Conservation (phyloP, 2,113 vertebrate species). For the Glaucomys volans region DNA sequence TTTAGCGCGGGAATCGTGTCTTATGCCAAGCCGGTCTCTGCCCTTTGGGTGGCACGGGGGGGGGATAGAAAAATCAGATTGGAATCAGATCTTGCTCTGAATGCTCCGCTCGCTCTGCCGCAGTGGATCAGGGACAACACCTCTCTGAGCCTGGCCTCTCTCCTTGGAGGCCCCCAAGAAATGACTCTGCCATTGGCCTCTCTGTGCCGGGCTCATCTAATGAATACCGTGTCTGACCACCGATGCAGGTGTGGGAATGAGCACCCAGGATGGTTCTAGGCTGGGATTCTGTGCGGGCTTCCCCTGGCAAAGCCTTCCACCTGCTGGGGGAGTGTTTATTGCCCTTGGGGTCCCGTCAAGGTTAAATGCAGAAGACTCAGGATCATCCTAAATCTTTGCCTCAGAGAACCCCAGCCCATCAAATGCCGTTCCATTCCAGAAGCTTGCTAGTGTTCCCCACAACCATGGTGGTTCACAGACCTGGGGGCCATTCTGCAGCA, state of each 20-base stretch:
- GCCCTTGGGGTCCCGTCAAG: conserved; percentile 34
- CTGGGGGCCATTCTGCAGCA: neutral
- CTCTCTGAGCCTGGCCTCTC: neutral
- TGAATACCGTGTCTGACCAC: neutral
- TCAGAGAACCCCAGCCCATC: neutral
- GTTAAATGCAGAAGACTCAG: conserved; percentile 12
- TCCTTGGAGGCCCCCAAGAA: neutral
- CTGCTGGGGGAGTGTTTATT: neutral
- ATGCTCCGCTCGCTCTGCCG: neutral
- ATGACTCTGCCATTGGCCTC: neutral
- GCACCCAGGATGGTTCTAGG: no score
- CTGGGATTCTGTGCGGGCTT: neutral
- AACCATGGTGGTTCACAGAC: neutral
- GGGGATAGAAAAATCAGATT: neutral
- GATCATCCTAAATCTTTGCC: neutral
- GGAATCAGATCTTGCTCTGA: neutral
- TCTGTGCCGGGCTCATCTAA: neutral
- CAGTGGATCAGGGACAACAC: neutral
- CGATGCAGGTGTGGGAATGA: rapidly evolving
- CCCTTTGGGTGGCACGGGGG: no score
- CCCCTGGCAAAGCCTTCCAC: neutral
- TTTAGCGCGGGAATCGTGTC: neutral
- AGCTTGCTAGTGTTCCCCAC: neutral
- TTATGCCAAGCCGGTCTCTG: neutral
- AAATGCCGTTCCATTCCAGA: neutral